A percentile compares a stretch with the other conserved stretches of the same genome.
phyloP scores from a whole-genome alignment of 2,888 invertebrate species.

The Prostheceraeus crozeri region DNA sequence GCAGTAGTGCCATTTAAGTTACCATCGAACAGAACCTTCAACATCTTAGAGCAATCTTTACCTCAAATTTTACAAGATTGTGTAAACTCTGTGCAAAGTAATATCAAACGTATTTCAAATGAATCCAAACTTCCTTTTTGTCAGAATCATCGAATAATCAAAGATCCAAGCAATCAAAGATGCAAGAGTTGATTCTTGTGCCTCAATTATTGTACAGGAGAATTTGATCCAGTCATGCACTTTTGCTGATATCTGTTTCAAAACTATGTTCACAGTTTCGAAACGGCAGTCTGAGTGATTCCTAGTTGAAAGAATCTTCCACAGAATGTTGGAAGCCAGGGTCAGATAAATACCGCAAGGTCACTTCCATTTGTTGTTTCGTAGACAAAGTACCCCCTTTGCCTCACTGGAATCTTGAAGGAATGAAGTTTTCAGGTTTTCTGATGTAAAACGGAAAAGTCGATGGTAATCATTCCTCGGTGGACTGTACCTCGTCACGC shows the following conservation, averaged over 20 bases:
- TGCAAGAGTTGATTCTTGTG: not conserved
- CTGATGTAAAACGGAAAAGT: conserved; percentile 1
- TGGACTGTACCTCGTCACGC: too few species aligned
- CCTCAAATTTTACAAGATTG: too few species aligned
- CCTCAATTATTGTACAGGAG: not conserved
- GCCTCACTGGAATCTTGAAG: not conserved
- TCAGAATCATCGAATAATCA: too few species aligned
- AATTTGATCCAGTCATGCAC: conserved; percentile 28
- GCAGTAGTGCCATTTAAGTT: too few species aligned
- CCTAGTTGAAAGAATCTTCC: conserved; percentile 21
- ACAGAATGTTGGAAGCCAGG: conserved; percentile 31
- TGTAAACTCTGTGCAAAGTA: too few species aligned
- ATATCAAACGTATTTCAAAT: too few species aligned
- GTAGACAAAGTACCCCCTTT: conserved; percentile 22
- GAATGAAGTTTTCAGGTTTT: not conserved
- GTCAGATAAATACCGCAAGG: conserved; percentile 27
- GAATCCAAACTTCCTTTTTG: too few species aligned
- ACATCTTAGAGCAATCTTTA: too few species aligned
- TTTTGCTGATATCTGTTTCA: conserved; percentile 12
- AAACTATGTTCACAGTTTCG: conserved; percentile 6
- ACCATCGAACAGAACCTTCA: too few species aligned
- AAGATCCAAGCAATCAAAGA: too few species aligned
- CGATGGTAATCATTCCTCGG: too few species aligned
- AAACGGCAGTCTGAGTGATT: conserved; percentile 22
- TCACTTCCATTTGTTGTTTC: conserved; percentile 29